Base-by-base conservation (phyloP, 2,797 vertebrate species). In the Trachops cirrhosus region DNA sequence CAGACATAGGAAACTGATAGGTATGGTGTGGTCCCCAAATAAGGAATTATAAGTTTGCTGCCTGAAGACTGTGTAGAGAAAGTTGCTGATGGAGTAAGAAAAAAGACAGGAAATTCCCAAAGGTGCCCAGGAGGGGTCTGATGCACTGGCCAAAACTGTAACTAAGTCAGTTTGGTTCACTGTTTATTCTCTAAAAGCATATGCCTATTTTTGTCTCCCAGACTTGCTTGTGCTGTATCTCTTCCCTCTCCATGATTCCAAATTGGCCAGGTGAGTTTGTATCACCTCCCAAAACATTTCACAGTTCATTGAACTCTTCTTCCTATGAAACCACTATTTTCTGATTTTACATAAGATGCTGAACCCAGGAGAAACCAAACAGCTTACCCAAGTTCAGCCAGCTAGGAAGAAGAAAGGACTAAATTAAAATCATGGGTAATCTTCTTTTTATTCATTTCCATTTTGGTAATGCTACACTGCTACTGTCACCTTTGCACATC, bases 61-160 rank as follows among this genome's bases (percentile, higher is more conserved):
- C 32, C 24, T 26, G 21, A 64, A 54, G 48, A 41, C 3, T 11
- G 12, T 29, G 41, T 21, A 32, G 24, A 24, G 32, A 21, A 34
- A 12, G 57, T 10, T 10, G 12, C 19, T 21, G 34, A 19, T 16
- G 34, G 32, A 75, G 15, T 7, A 46, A 34, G 71, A 29, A 50
- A 37, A 32, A 32, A 37, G 16, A 34, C 0, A 1, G 22, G 10
- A 41, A 48, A 4, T 22, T 64, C 19, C 11, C 26, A 2, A 0
- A 4, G 21, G 24, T 0, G 3, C 6, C 21, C 75, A 26, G 48
- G 10, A 82, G 4, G 22, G 24, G 6, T 22, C 22, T 24, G 11
- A 19, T 18, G 7, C 5, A 9, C 32, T 24, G 18, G 46, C 37
- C 1, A 9, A 18, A 5, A 3, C 19, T 39, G 32, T 8, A 5